A percentile compares a stretch with the other conserved stretches of the same genome.
phyloP scores from a whole-genome alignment of 2,797 vertebrate genomes.

The Graptemys geographica region DNA sequence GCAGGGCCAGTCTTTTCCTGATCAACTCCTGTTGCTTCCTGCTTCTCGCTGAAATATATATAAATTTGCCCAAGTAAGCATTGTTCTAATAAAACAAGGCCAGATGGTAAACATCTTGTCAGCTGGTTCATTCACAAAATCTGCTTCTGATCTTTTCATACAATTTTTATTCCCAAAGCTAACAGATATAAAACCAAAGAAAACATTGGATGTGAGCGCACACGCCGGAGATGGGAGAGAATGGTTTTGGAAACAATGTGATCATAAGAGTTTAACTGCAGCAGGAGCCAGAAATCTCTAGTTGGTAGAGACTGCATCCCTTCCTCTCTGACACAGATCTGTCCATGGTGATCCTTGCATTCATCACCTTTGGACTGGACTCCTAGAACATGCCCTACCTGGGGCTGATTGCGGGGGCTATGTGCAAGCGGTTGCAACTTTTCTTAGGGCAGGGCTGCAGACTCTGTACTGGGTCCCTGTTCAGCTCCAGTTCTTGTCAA shows the following conservation, averaged over 20 bases:
- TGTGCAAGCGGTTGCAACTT: not conserved
- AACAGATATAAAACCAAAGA: conserved; percentile 68
- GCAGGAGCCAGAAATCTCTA: conserved; percentile 5
- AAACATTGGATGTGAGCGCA: conserved; percentile 35
- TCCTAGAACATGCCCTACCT: not conserved
- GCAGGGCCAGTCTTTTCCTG: conserved; percentile 8
- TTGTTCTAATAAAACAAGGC: conserved; percentile 64
- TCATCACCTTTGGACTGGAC: not conserved
- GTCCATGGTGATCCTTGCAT: not conserved
- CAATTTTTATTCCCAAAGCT: conserved; percentile 66
- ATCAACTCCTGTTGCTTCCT: conserved; percentile 37
- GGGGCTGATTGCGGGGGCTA: not conserved
- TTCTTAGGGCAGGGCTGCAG: not conserved
- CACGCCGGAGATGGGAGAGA: conserved; percentile 31
- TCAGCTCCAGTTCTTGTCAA: not conserved
- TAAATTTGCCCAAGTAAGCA: conserved; percentile 73
- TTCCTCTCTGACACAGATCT: not conserved
- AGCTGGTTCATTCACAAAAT: conserved; percentile 78
- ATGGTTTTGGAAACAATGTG: conserved; percentile 57
- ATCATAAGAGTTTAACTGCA: conserved; percentile 28
- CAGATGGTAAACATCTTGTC: conserved; percentile 66
- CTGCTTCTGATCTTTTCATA: conserved; percentile 73
- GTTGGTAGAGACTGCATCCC: conserved; percentile 2
- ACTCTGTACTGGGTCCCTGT: not conserved
- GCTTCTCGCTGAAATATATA: conserved; percentile 70